Evolutionary conservation across 2,113 vertebrate genomes (phyloP), one percentile per base, ranked within the genome.

Genomic region (Eolophus roseicapilla): DNA sequence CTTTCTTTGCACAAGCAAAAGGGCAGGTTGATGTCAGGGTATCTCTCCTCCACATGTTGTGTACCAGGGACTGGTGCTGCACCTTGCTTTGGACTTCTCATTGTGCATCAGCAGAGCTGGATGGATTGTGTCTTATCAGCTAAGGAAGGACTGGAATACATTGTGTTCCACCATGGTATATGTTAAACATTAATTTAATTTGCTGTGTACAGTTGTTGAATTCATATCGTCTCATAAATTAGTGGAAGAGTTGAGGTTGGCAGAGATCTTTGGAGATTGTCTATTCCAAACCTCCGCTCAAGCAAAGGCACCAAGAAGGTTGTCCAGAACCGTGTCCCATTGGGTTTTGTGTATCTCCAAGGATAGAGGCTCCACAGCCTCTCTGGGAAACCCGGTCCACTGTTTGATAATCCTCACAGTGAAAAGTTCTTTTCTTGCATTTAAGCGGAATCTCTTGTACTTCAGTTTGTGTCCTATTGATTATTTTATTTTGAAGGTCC

Each of bases 41-140:
- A 77, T 68, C 70, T 41, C 13, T 52, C 35, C 52, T 76, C 33
- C 13, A 2, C 1, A 7, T 82, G 28, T 33, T 82, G 50, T 14
- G 25, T 57, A 44, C 41, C 62, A 47, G 62, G 57, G 9, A 19
- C 3, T 0, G 2, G 4, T 1, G 2, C 31, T 86, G 47, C 33
- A 69, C 60, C 33, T 7, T n/a, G 44, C 16, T 50, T 55, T 37
- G 75, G 70, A 5, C 3, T 17, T n/a, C 39, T 79, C 0, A 0
- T 37, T 8, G 16, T 17, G 70, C 0, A 0, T 17, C 0, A 1
- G n/a, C 33, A 76, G 16, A 33, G 47, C 11, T 44, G 70, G 52
- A 4, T n/a, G 90, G 47, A 28, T 41, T 35, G 46, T 33, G 44
- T 33, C 19, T 44, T 21, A 37, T 1, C 19, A 35, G 31, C 43